Evolutionary conservation across 2,797 vertebrate species (phyloP), one percentile per base, ranked within the genome.

Genomic region (Enteromius treurensis): DNA sequence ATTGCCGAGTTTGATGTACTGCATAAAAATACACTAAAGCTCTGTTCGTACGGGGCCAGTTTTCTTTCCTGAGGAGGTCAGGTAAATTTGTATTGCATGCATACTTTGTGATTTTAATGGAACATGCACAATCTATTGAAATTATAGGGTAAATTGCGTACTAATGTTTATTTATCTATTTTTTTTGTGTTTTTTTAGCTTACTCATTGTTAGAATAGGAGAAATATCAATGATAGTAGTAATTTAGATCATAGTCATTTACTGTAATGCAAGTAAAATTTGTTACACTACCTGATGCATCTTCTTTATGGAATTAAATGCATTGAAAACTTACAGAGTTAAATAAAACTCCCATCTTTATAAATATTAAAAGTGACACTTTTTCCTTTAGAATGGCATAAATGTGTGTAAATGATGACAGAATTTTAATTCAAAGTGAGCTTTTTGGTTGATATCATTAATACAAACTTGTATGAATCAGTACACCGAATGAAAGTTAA

Each of bases 1-100:
- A 76, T 58, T 17, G 21, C 73, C 19, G 47, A 51, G 29, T 74
- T 74, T 74, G 47, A 51, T 32, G 19, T 55, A 37, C 49, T 75
- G 11, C 1, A 55, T n/a, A 37, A 53, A 74, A 21, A 34, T 53
- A 34, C 32, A 55, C 32, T 55, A 15, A 75, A 58, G 11, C 29
- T 37, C 5, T 37, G 69, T 74, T 74, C 0, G 1, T 40, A 58
- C 34, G 0, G 21, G 3, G 53, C 51, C 21, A 37, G 21, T 74
- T 74, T 53, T 53, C 29, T 51, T 74, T 21, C 26, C 45, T 32
- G 45, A 51, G 45, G 26, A 51, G 17, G 47, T n/a, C 19, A 55
- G 13, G 51, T 55, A 75, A 9, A 55, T 55, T 55, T 3, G 15
- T 37, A 37, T 37, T 9, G 73, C 32, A 55, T 5, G 17, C 8